Evolutionary conservation across 2,797 vertebrate species (phyloP), one percentile per base, ranked within the genome.

Genomic region (Amniataba percoides): DNA sequence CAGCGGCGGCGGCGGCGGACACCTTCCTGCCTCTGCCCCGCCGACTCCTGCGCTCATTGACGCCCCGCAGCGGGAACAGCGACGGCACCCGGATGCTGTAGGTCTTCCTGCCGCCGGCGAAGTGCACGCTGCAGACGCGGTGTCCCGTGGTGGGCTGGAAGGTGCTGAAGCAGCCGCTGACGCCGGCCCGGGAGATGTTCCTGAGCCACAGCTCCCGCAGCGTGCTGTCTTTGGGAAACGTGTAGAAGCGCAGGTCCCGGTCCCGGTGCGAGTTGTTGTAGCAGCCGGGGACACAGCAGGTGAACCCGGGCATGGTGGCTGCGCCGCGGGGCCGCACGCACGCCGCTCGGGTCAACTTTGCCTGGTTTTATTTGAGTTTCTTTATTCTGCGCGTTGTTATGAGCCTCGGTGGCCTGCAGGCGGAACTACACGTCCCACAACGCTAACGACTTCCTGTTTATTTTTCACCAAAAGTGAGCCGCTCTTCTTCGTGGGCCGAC

Each of bases 251-350:
- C 79, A 96, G 94, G 76, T 97, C 97, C 90, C 97, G 96, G 93
- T 99, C 97, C 83, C 97, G 96, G 81, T 99, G 97, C 59, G 97
- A 99, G 93, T 99, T 99, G 93, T 97, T 99, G 94, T 99, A 99
- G 95, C 98, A 99, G 84, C 98, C 98, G n/a, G 98, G 98, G 68
- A 99, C 98, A 90, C 98, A 99, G 94, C 98, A 99, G 71, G 97
- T 99, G 95, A 99, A 99, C 85, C 98, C 98, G 77, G 97, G 98
- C 98, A 98, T 99, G 83, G 80, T 94, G 70, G 36, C 68, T 19
- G 68, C 48, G 34, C 71, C 61, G 7, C 55, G 31, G 45, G 36
- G 52, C 40, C 11, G 12, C 55, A 51, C 64, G 43, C 48, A 18
- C 27, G 5, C 43, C 67, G 63, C 65, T 74, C 25, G 3, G 9